These are phyloP conservation scores for Keiferia lycopersicella DNA, from an alignment of 2,888 invertebrate species.

Conservation along the genomic window DNA sequence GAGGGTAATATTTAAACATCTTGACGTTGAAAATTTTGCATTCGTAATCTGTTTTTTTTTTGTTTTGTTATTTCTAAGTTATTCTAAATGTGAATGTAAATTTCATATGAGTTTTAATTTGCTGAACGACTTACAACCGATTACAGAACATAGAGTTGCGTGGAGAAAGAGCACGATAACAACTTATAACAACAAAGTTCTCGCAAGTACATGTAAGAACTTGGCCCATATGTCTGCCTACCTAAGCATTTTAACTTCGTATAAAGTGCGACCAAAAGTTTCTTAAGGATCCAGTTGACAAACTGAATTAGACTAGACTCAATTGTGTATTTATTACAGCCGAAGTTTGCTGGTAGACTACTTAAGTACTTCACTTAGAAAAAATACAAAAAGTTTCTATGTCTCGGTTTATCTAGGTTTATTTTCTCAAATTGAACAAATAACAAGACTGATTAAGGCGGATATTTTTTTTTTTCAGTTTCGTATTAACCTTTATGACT, in stretches of 20 bases:
- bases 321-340: slow-evolving; percentile 25
- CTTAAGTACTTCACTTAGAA: background rate
- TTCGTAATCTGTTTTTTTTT: no score
- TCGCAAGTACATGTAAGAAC: slow-evolving; percentile 16
- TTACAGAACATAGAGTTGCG: slow-evolving; percentile 1
- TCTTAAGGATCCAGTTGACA: slow-evolving; percentile 30
- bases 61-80: no score
- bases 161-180: slow-evolving; percentile 15
- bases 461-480: no score
- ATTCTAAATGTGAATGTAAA: background rate
- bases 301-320: slow-evolving; percentile 33
- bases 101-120: background rate
- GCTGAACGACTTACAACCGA: background rate
- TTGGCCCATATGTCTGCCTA: slow-evolving; percentile 24
- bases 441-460: no score
- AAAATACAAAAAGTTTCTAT: background rate
- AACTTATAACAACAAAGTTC: slow-evolving; percentile 20
- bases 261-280: slow-evolving; percentile 31
- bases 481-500: no score
- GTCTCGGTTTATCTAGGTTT: no score
- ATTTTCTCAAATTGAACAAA: no score
- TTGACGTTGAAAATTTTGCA: no score
- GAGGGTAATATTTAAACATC: no score
- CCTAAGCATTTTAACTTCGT: slow-evolving; percentile 33
- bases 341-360: slow-evolving; percentile 14